These are phyloP conservation scores for Diabrotica virgifera DNA, from an alignment of 1,140 invertebrate species.

Conservation along the genomic window DNA sequence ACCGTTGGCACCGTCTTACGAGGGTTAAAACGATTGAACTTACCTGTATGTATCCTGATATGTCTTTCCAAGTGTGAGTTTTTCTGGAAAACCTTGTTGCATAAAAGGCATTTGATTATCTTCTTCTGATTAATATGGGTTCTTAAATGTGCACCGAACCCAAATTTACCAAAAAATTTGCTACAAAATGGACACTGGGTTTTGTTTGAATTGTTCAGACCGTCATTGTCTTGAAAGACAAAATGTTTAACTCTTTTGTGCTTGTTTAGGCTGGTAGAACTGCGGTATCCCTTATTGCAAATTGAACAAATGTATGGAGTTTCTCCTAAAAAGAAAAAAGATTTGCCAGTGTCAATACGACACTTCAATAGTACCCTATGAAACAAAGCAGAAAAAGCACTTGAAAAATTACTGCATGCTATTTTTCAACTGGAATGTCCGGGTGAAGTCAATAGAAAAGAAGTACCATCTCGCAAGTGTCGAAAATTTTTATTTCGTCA, in stretches of 20 bases:
- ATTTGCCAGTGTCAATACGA: too few relatives aligned
- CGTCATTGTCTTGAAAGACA: not conserved
- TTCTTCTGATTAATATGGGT: conserved; percentile 12
- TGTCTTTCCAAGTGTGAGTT: conserved; percentile 15
- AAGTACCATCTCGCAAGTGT: not conserved
- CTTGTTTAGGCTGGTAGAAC: conserved; percentile 17
- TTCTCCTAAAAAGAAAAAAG: conserved; percentile 15
- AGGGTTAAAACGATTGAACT: too few relatives aligned
- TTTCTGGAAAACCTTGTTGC: conserved; percentile 17
- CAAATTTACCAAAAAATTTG: conserved; percentile 15
- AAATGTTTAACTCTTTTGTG: conserved; percentile 10
- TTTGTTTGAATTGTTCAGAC: not conserved
- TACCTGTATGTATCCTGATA: conserved; percentile 18
- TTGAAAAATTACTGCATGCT: not conserved
- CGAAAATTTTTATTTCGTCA: not conserved
- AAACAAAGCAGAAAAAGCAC: not conserved
- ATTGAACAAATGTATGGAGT: conserved; percentile 10
- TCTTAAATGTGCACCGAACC: conserved; percentile 17
- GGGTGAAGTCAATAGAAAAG: not conserved
- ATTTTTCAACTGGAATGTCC: not conserved
- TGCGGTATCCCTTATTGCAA: conserved; percentile 17
- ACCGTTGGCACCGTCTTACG: too few relatives aligned
- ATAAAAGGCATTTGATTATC: conserved; percentile 4
- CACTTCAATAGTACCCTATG: not conserved
- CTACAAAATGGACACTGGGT: conserved; percentile 14